A percentile compares a stretch with the other conserved stretches of the same genome.
Conservation (phyloP, 2,888 invertebrate genomes). For the Hoplodrina ambigua region DNA sequence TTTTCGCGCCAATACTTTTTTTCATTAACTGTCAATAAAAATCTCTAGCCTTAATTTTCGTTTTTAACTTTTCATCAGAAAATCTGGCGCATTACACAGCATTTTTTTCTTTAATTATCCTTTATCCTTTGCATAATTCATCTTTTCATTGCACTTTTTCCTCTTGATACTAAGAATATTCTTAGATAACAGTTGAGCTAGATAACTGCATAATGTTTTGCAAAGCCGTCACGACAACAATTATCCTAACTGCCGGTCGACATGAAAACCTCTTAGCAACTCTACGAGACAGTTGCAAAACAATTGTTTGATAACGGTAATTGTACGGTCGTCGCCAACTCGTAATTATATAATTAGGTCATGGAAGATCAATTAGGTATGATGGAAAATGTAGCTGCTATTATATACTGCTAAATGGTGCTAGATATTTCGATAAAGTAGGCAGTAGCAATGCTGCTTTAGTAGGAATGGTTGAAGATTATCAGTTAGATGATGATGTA, state of each 20-base stretch:
- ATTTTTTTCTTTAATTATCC: neutral
- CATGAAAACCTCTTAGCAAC: constrained; percentile 48
- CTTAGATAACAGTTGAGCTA: constrained; percentile 29
- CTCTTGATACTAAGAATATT: constrained; percentile 7
- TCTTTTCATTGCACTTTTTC: constrained; percentile 2
- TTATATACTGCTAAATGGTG: constrained; percentile 1
- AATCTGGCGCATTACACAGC: neutral
- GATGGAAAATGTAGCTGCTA: constrained; percentile 20
- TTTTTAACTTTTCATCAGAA: too few species aligned
- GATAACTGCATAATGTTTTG: constrained; percentile 32
- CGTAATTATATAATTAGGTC: constrained; percentile 64
- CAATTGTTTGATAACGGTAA: constrained; percentile 55
- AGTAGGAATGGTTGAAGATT: neutral
- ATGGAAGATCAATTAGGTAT: constrained; percentile 45
- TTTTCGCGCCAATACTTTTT: too few species aligned
- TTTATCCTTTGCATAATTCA: neutral
- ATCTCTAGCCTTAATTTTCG: too few species aligned
- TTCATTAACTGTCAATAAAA: too few species aligned
- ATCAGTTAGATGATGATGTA: neutral
- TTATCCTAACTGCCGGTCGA: constrained; percentile 46
- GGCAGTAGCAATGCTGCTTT: neutral
- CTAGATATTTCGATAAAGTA: neutral
- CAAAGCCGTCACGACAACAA: constrained; percentile 42
- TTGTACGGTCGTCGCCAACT: constrained; percentile 49
- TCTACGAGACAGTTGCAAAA: constrained; percentile 46